phyloP scores from a whole-genome alignment of 2,888 invertebrate genomes.

The Unio delphinus region DNA sequence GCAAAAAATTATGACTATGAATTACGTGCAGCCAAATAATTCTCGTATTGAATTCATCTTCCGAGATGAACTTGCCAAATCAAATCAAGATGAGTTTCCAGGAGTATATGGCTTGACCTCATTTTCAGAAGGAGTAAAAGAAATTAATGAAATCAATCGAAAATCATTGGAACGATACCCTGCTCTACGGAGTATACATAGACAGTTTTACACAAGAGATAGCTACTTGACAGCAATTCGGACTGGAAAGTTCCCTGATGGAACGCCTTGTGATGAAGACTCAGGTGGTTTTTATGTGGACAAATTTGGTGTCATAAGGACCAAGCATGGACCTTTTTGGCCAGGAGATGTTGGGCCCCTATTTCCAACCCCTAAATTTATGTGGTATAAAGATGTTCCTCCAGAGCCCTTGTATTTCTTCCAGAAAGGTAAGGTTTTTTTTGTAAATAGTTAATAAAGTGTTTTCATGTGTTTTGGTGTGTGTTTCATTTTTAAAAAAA shows the following conservation, averaged over 20 bases:
- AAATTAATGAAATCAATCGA: conserved; percentile 40
- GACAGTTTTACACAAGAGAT: conserved; percentile 61
- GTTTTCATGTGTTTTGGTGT: neutral
- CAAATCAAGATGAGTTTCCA: conserved; percentile 60
- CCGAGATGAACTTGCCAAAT: conserved; percentile 52
- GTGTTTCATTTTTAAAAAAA: neutral
- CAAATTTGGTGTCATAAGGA: conserved; percentile 63
- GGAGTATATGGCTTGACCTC: conserved; percentile 56
- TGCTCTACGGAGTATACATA: conserved; percentile 40
- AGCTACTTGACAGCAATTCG: conserved; percentile 59
- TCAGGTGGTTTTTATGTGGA: conserved; percentile 59
- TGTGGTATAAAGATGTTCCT: conserved; percentile 35
- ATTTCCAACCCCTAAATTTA: conserved; percentile 62
- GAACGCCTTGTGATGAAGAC: conserved; percentile 44
- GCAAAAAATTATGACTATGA: conserved; percentile 45
- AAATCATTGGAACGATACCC: conserved; percentile 45
- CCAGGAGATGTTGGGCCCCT: conserved; percentile 65
- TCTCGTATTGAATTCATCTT: conserved; percentile 51
- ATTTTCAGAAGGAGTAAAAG: conserved; percentile 56
- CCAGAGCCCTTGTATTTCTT: conserved; percentile 56
- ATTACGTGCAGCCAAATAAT: conserved; percentile 29
- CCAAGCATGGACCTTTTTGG: conserved; percentile 69
- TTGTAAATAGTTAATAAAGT: neutral
- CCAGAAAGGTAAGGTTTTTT: conserved; percentile 43
- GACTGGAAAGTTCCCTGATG: conserved; percentile 60